Percentiles rank a stretch among this genome's conserved stretches.
These are phyloP conservation scores for Phaethon lepturus DNA, from an alignment of 2,113 vertebrate genomes.

Conservation along the genomic window DNA sequence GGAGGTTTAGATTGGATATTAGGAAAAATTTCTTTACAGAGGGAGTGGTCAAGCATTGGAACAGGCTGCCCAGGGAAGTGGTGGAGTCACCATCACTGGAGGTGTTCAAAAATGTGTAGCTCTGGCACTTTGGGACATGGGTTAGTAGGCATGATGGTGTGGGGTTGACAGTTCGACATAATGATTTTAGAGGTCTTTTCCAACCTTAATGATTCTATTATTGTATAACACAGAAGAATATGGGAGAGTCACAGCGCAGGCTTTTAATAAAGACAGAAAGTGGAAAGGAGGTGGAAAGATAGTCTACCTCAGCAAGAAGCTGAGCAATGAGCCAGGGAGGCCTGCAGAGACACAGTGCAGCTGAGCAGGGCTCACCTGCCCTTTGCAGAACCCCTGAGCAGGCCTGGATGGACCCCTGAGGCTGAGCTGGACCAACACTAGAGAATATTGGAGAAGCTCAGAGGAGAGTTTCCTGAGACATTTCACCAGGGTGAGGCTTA, in stretches of 20 bases:
- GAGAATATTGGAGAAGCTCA: neutral
- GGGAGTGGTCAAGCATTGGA: too few relatives aligned
- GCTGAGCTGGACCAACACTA: neutral
- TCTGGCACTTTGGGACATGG: too few relatives aligned
- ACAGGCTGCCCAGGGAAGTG: too few relatives aligned
- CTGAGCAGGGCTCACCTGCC: rapidly evolving
- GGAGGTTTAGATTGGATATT: too few relatives aligned
- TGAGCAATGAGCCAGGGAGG: neutral
- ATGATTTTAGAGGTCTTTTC: too few relatives aligned
- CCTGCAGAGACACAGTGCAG: neutral
- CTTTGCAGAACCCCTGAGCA: neutral
- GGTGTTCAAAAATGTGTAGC: too few relatives aligned
- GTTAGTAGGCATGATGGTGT: too few relatives aligned
- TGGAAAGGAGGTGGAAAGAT: neutral
- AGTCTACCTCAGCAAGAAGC: neutral
- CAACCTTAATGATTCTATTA: too few relatives aligned
- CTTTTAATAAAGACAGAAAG: neutral
- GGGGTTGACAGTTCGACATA: too few relatives aligned
- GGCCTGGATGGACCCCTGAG: rapidly evolving
- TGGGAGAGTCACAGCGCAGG: neutral
- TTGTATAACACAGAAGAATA: neutral
- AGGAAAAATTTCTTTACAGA: too few relatives aligned
- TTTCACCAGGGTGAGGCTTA: neutral
- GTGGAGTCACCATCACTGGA: too few relatives aligned
- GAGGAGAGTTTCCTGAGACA: neutral